Percentiles rank a stretch among this genome's conserved stretches.
These are phyloP conservation scores for Pangasius macronema DNA, from an alignment of 2,797 vertebrate species.

Conservation along the genomic window DNA sequence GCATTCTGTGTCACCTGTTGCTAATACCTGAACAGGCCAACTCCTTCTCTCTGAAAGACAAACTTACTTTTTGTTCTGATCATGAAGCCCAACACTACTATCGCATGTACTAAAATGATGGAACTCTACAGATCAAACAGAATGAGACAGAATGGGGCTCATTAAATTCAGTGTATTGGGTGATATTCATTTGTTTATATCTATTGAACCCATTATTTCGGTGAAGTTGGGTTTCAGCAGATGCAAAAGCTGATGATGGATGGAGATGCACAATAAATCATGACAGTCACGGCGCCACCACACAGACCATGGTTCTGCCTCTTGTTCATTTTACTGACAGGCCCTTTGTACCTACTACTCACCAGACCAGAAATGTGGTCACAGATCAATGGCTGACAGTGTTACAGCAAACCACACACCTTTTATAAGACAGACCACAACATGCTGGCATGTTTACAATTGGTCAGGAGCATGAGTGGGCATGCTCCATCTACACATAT, in stretches of 20 bases:
- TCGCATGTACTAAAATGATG: not conserved
- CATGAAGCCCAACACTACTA: not conserved
- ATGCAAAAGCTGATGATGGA: not conserved
- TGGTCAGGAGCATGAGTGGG: not conserved
- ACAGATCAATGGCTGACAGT: not conserved
- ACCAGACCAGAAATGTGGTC: not conserved
- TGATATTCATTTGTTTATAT: not conserved
- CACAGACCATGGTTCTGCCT: not conserved
- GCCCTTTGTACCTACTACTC: not conserved
- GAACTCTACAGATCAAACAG: not conserved
- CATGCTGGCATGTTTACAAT: not conserved
- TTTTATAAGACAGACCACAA: not conserved
- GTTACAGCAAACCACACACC: not conserved
- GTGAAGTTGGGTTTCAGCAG: not conserved
- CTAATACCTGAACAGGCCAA: not conserved
- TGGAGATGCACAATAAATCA: not conserved
- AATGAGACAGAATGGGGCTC: not conserved
- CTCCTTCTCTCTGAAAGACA: not conserved
- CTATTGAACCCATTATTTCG: not conserved
- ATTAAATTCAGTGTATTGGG: not conserved
- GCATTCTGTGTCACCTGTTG: not conserved
- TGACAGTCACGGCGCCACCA: not conserved
- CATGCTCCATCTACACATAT: not conserved
- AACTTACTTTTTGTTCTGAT: not conserved
- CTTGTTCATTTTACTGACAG: not conserved